phyloP scores from a whole-genome alignment of 1,140 invertebrate genomes.

The Goniozus legneri region DNA sequence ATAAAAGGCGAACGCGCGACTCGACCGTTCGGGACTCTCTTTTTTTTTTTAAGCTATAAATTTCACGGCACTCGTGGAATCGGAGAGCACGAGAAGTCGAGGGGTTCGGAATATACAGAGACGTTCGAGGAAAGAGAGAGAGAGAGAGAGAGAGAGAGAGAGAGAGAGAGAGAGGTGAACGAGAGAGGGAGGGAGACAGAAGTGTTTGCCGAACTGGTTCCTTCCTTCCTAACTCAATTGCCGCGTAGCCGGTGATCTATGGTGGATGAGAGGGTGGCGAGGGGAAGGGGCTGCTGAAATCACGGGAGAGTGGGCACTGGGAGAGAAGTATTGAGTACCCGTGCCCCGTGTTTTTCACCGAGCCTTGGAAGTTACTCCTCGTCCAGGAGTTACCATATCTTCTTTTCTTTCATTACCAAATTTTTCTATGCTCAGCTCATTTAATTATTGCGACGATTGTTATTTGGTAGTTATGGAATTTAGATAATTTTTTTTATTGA shows the following conservation, averaged over 20 bases:
- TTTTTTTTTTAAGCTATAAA: constrained; percentile 57
- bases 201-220: constrained; percentile 56
- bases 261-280: too few species aligned
- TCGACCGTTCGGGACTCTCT: constrained; percentile 44
- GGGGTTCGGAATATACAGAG: constrained; percentile 5
- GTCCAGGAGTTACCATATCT: too few species aligned
- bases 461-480: too few species aligned
- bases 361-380: too few species aligned
- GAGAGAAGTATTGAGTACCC: constrained; percentile 27
- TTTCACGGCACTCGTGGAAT: constrained; percentile 26
- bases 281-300: constrained; percentile 41
- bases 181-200: constrained; percentile 22
- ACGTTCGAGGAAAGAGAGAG: constrained; percentile 5
- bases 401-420: too few species aligned
- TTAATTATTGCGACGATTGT: too few species aligned
- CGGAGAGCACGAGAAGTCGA: constrained; percentile 13
- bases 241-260: constrained; percentile 48
- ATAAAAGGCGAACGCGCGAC: constrained; percentile 53
- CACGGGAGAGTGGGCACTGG: too few species aligned
- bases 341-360: constrained; percentile 42
- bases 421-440: too few species aligned
- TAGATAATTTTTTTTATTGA: too few species aligned
- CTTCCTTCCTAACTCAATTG: constrained; percentile 57
- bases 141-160: constrained; percentile 16
- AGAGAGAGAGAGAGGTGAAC: constrained; percentile 2